Evolutionary conservation across 1,140 invertebrate genomes (phyloP), one percentile per base, ranked within the genome.

Genomic region (Trinorchestia longiramus): DNA sequence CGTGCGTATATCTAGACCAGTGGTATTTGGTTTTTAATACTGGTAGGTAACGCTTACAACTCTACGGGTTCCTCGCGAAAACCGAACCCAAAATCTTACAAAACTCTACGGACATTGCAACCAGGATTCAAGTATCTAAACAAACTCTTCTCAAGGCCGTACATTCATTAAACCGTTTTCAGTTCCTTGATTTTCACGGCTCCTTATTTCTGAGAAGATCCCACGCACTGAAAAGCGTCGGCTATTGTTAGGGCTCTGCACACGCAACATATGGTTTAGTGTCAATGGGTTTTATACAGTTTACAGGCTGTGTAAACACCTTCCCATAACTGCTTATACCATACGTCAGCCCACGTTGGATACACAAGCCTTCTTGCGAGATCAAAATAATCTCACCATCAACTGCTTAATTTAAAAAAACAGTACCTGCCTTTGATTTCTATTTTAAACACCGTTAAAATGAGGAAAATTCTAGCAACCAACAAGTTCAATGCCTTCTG

Each of bases 231-330:
- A 4, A 42, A 91, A 43, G 19, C 28, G 41, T 91, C 6, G 88
- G 88, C 88, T 91, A 91, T 91, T 91, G 88, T 91, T 91, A 91
- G 88, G 88, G 41, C 6, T 41, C 43, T 44, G 41, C 41, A 42
- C 17, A 91, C 6, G 41, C 43, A 91, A 42, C 41, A 43, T 91
- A 43, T 44, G 41, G 41, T 44, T 17, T 0, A 91, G 43, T 91
- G 88, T 91, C 88, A 91, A 91, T 91, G 88, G 41, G 3, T 91
- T 94, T 47, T 45, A 94, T n/a, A 94, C 92, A 94, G 92, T 94
- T 94, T 94, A 45, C 40, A 40, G 36, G 43, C 4, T 1, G 3
- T 44, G 36, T 45, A 94, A 45, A 94, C 92, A 94, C 15, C 44
- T 94, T 94, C 17, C 47, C 92, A 94, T 45, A 94, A 47, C 92